Base-by-base conservation (phyloP, 92 coral and sea anemone genomes). In the Isaurus tuberculatus region DNA sequence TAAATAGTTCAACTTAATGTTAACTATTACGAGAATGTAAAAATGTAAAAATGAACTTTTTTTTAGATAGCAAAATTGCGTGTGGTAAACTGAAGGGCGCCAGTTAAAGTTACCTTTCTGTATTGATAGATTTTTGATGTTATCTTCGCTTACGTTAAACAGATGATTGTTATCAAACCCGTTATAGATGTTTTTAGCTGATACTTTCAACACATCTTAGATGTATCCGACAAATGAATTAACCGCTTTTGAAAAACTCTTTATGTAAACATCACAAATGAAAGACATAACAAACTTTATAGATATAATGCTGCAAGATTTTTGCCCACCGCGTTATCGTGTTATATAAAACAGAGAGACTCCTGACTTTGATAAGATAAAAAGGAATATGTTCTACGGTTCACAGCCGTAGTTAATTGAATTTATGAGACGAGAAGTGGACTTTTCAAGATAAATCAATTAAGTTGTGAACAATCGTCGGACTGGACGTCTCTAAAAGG, bases 391-490 rank as follows among this genome's bases (percentile, higher is more conserved):
- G 49, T 31, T 30, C 15, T 36, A 57, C 53, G 82, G 55, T 58
- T 77, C 82, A 77, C 82, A 58, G 82, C 53, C 82, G 70, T 58
- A 77, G 23, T 77, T 77, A 77, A 77, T 77, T 77, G 82, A 57
- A 65, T 57, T 77, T 77, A 17, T 65, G 23, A 77, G 14, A 77
- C 34, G n/a, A 57, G 36, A 77, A 77, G 23, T 57, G 70, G 34
- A 77, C 51, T 25, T 77, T 77, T n/a, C 34, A 58, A 40, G 58
- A 7, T 61, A 60, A 15, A 26, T 58, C 26, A 58, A 20, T 5
- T 34, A 29, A 32, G 34, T 57, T 40, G 46, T 40, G 46, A n/a
- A 20, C 58, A 26, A 31, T 34, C 70, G 14, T 48, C 48, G 82
- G 82, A 77, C 58, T 77, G 32, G 31, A 32, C 32, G 82, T 34